Evolutionary conservation across 2,888 invertebrate genomes (phyloP).

Genomic region (Lagria hirta): DNA sequence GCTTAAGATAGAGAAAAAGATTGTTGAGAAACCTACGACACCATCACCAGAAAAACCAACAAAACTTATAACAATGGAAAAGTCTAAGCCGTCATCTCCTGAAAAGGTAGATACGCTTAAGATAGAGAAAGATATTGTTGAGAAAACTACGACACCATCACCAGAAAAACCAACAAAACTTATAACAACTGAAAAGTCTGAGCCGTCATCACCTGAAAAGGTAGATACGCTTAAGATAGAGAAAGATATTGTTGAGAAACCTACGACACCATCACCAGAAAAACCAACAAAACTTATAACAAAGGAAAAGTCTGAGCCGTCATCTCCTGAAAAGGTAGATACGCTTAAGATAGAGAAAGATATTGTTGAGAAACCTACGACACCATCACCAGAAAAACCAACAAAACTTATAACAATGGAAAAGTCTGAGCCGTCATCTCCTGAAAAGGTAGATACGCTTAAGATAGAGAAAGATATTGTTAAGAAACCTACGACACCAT

Average conservation of each 20-base stretch:
- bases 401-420: too few species aligned
- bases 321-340: too few species aligned
- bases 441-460: too few species aligned
- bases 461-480: too few species aligned
- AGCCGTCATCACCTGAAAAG: constrained; percentile 4
- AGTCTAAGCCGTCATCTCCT: too few species aligned
- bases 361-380: too few species aligned
- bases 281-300: constrained; percentile 11
- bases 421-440: too few species aligned
- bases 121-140: not conserved
- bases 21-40: constrained; percentile 8
- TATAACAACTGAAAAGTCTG: not conserved
- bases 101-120: constrained; percentile 5
- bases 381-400: too few species aligned
- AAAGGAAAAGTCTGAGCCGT: too few species aligned
- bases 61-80: not conserved
- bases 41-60: constrained; percentile 4
- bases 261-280: constrained; percentile 11
- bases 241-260: constrained; percentile 5
- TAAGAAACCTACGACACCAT: too few species aligned
- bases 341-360: too few species aligned
- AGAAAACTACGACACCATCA: constrained; percentile 7
- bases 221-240: not conserved
- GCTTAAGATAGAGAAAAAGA: constrained; percentile 4
- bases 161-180: constrained; percentile 4